Evolutionary conservation across 2,797 vertebrate species (phyloP).

Genomic region (Babyrousa celebensis): DNA sequence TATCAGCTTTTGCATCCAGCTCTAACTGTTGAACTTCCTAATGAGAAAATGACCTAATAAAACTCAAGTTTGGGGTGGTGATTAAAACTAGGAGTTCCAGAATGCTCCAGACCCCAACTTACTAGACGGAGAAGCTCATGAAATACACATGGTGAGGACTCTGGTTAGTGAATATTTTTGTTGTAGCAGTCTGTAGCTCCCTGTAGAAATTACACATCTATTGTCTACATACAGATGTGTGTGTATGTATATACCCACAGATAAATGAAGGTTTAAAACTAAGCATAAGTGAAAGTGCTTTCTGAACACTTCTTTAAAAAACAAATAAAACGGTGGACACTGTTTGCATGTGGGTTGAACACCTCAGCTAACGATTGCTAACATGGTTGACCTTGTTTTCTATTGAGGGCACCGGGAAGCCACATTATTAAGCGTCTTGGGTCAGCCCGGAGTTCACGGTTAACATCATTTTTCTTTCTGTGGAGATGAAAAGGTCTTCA

Average conservation of each 20-base stretch:
- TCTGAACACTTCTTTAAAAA: constrained; percentile 4
- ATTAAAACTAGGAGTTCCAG: constrained; percentile 61
- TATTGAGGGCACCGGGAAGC: constrained; percentile 65
- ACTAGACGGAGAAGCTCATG: constrained; percentile 41
- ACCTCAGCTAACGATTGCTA: constrained; percentile 36
- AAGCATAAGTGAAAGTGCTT: background rate
- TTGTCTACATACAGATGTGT: background rate
- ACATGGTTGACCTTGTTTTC: constrained; percentile 71
- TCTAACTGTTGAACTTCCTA: constrained; percentile 53
- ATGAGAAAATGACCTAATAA: constrained; percentile 64
- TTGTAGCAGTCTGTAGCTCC: constrained; percentile 5
- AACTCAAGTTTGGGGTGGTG: constrained; percentile 24
- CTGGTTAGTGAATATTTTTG: constrained; percentile 3
- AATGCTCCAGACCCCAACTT: constrained; percentile 56
- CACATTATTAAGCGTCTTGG: constrained; percentile 67
- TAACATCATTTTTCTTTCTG: constrained; percentile 76
- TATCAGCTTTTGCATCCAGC: background rate
- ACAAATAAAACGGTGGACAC: background rate
- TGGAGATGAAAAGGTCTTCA: constrained; percentile 73
- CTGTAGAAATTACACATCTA: background rate
- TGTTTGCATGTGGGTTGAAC: constrained; percentile 33
- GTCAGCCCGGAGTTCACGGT: background rate
- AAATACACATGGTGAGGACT: constrained; percentile 26
- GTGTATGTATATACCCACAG: background rate
- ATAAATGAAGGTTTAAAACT: constrained; percentile 40